Percentiles rank a stretch among this genome's conserved stretches.
Evolutionary conservation across 2,113 vertebrate species (phyloP).

Genomic region (Terrapene triunguis): DNA sequence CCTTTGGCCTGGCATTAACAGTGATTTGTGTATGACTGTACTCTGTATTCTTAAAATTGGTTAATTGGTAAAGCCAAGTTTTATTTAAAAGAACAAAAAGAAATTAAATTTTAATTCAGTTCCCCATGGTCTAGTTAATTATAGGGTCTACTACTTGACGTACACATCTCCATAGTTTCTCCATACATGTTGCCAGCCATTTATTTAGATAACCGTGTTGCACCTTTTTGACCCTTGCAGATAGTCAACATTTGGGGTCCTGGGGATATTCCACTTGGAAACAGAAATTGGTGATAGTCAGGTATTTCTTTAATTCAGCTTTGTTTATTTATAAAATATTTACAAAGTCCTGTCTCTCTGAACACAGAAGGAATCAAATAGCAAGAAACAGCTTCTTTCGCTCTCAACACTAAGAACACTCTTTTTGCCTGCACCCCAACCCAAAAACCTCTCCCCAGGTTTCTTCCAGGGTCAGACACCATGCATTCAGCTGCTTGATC

Average conservation of each 20-base stretch:
- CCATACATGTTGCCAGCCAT: slow-evolving; percentile 29
- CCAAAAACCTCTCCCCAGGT: too few relatives aligned
- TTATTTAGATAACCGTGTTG: slow-evolving; percentile 39
- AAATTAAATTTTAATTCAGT: slow-evolving; percentile 55
- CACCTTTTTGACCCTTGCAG: background rate
- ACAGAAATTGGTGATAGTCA: background rate
- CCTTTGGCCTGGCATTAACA: slow-evolving; percentile 43
- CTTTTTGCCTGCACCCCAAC: too few relatives aligned
- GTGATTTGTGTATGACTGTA: slow-evolving; percentile 39
- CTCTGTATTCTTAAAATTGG: slow-evolving; percentile 46
- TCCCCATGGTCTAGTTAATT: slow-evolving; percentile 43
- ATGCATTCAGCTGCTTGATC: too few relatives aligned
- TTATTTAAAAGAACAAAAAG: slow-evolving; percentile 45
- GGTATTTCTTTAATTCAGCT: background rate
- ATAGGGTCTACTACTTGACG: slow-evolving; percentile 43
- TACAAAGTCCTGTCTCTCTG: background rate
- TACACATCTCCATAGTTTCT: slow-evolving; percentile 33
- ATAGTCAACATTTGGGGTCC: background rate
- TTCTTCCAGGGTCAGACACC: too few relatives aligned
- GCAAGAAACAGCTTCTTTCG: too few relatives aligned
- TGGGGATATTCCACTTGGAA: background rate
- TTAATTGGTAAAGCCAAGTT: slow-evolving; percentile 61
- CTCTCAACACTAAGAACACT: too few relatives aligned
- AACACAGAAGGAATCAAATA: too few relatives aligned
- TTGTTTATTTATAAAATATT: background rate